Base-by-base conservation (phyloP, 30 jellyfish, hydroid and myxozoan genomes). In the Chrysaora quinquecirrha region DNA sequence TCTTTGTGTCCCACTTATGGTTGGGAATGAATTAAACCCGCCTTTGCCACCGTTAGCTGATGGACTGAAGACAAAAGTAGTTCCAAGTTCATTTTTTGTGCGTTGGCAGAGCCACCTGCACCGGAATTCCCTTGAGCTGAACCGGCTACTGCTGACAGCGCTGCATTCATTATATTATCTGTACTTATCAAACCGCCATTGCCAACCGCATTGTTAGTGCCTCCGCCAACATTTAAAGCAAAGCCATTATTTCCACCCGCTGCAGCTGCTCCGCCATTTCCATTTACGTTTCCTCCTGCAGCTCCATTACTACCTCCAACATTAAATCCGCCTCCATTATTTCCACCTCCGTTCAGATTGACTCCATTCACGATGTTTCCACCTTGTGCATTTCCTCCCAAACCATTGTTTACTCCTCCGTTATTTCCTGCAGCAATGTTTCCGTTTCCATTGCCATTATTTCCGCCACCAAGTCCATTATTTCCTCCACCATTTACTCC, bases 1-100 rank as follows among this genome's bases (percentile, higher is more conserved):
- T 74, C 88, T 63, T 46, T 85, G 95, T 43, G 88, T 73, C 24
- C 88, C 85, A 56, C 88, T 66, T 2, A 50, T 78, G 12, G 89
- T 85, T 28, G 88, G 88, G 38, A 56, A 60, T 19, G 87, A 34
- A 79, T 54, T 70, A 34, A 62, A 62, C 38, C 82, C 76, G 58
- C 90, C 76, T 75, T 75, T 75, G 24, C 71, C 88, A 58, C 76
- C 66, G 4, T 34, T 63, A 1, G 35, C 83, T 21, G 33, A 19
- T 3, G 73, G 75, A 31, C 34, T 72, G 48, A 64, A 84, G 21
- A 73, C 82, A 49, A 46, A 84, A 10, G 88, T 84, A 18, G 87
- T 71, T 1, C 95, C 87, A 14, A 61, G 76, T 9, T 73, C 48
- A 14, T 38, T 38, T 3, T 14, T 14, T 38, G 6, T 38, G 54